phyloP scores from a whole-genome alignment of 2,113 vertebrate species.

The Austrofundulus limnaeus region DNA sequence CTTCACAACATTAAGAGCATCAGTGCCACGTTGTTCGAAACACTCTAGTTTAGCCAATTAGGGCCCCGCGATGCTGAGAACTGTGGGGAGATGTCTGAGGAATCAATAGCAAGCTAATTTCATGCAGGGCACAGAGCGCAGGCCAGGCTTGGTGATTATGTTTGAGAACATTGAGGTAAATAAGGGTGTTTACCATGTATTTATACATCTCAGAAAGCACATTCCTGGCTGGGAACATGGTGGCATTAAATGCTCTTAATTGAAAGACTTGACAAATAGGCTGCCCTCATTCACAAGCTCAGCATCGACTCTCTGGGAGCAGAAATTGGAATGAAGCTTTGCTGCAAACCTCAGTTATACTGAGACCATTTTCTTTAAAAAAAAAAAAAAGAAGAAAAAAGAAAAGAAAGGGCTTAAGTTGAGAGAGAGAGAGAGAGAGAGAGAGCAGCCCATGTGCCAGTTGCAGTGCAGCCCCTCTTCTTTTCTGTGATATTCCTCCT shows the following conservation, averaged over 20 bases:
- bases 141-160: conserved; percentile 65
- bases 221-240: conserved; percentile 45
- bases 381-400: conserved; percentile 2
- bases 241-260: conserved; percentile 54
- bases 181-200: conserved; percentile 66
- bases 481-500: too few species aligned
- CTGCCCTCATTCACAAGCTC: conserved; percentile 57
- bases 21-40: conserved; percentile 33
- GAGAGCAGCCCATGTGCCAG: too few species aligned
- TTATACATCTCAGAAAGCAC: conserved; percentile 60
- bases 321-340: conserved; percentile 27
- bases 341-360: conserved; percentile 44
- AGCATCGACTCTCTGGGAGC: conserved; percentile 45
- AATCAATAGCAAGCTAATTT: conserved; percentile 70
- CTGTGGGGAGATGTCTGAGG: conserved; percentile 42
- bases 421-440: conserved; percentile 29
- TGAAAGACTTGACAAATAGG: conserved; percentile 71
- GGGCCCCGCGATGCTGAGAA: conserved; percentile 31
- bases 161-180: conserved; percentile 61
- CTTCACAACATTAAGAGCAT: conserved; percentile 16
- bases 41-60: conserved; percentile 49
- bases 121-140: conserved; percentile 60
- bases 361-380: conserved; percentile 21
- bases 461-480: too few species aligned
- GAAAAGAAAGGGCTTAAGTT: conserved; percentile 23